phyloP scores from a whole-genome alignment of 2,888 invertebrate species.

The Ichneumoninae sp. region DNA sequence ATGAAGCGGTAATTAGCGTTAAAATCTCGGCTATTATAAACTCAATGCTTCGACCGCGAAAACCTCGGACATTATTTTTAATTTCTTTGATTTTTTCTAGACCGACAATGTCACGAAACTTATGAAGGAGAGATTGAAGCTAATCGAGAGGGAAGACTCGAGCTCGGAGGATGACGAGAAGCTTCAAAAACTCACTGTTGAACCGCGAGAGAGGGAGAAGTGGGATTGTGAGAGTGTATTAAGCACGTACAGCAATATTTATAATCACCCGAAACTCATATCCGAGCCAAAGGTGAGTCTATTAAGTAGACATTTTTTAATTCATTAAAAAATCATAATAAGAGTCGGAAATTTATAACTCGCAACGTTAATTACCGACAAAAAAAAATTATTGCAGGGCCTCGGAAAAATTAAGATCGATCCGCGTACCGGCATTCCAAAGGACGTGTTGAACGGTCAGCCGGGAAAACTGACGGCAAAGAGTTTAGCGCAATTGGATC shows the following conservation, averaged over 20 bases:
- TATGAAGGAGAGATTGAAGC: constrained; percentile 79
- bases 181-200: constrained; percentile 87
- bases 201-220: constrained; percentile 88
- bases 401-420: constrained; percentile 89
- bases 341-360: constrained; percentile 2
- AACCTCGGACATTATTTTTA: constrained; percentile 1
- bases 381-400: constrained; percentile 81
- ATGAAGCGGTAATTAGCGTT: constrained; percentile 77
- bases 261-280: constrained; percentile 96
- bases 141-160: constrained; percentile 72
- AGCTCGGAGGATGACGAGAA: constrained; percentile 85
- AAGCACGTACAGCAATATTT: constrained; percentile 95
- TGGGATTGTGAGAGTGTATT: constrained; percentile 97
- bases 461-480: constrained; percentile 88
- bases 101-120: constrained; percentile 77
- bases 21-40: constrained; percentile 4
- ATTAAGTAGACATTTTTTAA: constrained; percentile 3
- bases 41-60: background rate
- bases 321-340: constrained; percentile 1
- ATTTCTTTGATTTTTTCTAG: constrained; percentile 67
- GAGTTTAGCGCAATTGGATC: constrained; percentile 88
- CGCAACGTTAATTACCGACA: background rate
- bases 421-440: constrained; percentile 90
- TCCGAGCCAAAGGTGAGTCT: constrained; percentile 88
- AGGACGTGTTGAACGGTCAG: constrained; percentile 87